Conservation (phyloP, 37 sponge, comb jelly and placozoan species). For the Axinella damicornis region DNA sequence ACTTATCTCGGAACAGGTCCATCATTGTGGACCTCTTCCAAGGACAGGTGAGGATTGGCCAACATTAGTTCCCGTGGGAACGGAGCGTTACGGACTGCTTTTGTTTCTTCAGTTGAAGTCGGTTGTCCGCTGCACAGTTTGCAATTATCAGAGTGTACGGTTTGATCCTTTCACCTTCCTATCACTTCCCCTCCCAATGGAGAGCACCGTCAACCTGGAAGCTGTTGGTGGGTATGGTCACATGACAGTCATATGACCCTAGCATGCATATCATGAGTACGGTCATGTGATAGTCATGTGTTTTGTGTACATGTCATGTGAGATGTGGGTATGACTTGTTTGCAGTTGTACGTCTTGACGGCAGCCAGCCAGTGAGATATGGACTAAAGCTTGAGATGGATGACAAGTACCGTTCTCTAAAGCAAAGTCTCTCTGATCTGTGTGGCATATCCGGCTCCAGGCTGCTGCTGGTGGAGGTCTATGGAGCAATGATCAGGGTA, state of each 20-base stretch:
- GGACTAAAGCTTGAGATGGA: slow-evolving; percentile 76
- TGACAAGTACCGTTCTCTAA: slow-evolving; percentile 70
- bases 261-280: neutral
- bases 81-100: neutral
- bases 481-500: slow-evolving; percentile 62
- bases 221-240: slow-evolving; percentile 59
- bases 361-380: slow-evolving; percentile 80
- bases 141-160: slow-evolving; percentile 81
- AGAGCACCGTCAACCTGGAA: slow-evolving; percentile 85
- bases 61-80: too few species aligned
- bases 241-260: neutral
- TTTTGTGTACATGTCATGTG: too few species aligned
- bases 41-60: slow-evolving; percentile 78
- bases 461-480: slow-evolving; percentile 72
- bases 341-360: slow-evolving; percentile 86
- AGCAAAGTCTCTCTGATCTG: slow-evolving; percentile 58
- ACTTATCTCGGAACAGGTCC: slow-evolving; percentile 83
- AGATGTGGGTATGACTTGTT: neutral
- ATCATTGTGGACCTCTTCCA: slow-evolving; percentile 97
- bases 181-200: slow-evolving; percentile 96
- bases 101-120: slow-evolving; percentile 70
- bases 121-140: slow-evolving; percentile 76
- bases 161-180: slow-evolving; percentile 99
- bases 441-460: slow-evolving; percentile 30
- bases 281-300: neutral